A percentile compares a stretch with the other conserved stretches of the same genome.
These are phyloP conservation scores for Pseudorectes ferrugineus DNA, from an alignment of 2,113 vertebrate species.

Conservation along the genomic window DNA sequence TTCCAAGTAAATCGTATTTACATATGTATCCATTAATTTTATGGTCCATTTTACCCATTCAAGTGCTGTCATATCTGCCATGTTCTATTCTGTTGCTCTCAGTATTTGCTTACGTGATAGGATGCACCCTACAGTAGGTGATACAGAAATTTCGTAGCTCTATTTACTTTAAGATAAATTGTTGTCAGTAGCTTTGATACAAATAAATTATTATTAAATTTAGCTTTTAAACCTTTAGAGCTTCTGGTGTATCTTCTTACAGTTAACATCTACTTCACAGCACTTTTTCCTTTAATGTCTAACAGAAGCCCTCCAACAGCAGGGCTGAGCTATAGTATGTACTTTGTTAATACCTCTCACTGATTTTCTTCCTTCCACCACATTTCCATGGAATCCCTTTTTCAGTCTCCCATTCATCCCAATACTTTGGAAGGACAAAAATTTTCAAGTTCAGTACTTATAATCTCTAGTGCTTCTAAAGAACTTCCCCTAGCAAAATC, in stretches of 20 bases:
- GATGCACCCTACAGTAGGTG: not conserved
- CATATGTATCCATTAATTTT: not conserved
- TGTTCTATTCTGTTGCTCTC: not conserved
- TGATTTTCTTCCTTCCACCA: not conserved
- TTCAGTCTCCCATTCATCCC: not conserved
- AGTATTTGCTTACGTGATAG: not conserved
- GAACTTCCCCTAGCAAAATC: not conserved
- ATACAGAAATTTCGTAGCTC: not conserved
- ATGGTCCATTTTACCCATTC: not conserved
- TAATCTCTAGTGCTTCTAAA: not conserved
- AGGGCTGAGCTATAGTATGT: not conserved
- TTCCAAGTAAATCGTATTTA: not conserved
- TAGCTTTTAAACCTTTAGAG: not conserved
- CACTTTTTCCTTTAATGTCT: not conserved
- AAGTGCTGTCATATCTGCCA: not conserved
- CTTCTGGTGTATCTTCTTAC: not conserved
- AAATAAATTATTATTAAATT: not conserved
- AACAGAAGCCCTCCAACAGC: not conserved
- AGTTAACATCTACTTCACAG: not conserved
- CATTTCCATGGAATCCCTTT: not conserved
- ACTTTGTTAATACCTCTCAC: not conserved
- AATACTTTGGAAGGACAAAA: not conserved
- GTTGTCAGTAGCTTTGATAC: not conserved
- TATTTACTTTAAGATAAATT: not conserved
- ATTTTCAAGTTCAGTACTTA: not conserved